Evolutionary conservation across 2,888 invertebrate genomes (phyloP).

Genomic region (Campaea margaritaria): DNA sequence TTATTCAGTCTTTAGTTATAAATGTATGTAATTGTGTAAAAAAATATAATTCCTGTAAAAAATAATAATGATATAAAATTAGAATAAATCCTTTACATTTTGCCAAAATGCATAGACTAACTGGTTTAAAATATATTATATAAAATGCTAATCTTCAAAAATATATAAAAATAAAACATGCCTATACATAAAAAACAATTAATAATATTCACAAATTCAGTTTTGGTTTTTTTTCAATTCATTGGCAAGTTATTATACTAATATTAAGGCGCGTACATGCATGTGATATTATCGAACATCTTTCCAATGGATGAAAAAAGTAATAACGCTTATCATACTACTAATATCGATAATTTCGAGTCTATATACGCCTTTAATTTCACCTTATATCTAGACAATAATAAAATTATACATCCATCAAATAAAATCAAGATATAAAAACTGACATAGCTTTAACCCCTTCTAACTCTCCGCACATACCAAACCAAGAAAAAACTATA

Average conservation of each 20-base stretch:
- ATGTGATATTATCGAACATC: too few species aligned
- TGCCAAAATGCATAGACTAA: background rate
- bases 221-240: background rate
- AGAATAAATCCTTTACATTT: background rate
- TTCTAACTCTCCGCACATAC: too few species aligned
- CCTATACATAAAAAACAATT: background rate
- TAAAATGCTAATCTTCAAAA: background rate
- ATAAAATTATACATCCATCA: too few species aligned
- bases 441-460: too few species aligned
- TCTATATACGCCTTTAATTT: too few species aligned
- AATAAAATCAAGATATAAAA: too few species aligned
- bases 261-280: too few species aligned
- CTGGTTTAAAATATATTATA: background rate
- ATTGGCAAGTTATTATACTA: background rate
- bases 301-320: too few species aligned
- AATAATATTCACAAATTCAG: background rate
- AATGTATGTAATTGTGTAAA: background rate
- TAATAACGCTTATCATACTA: too few species aligned
- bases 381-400: too few species aligned
- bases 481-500: too few species aligned
- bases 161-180: background rate
- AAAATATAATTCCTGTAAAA: conserved; percentile 16
- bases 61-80: conserved; percentile 5
- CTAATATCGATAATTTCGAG: too few species aligned
- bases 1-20: conserved; percentile 27